Evolutionary conservation across 2,888 invertebrate genomes (phyloP).

Genomic region (Hypomecis atomaria): DNA sequence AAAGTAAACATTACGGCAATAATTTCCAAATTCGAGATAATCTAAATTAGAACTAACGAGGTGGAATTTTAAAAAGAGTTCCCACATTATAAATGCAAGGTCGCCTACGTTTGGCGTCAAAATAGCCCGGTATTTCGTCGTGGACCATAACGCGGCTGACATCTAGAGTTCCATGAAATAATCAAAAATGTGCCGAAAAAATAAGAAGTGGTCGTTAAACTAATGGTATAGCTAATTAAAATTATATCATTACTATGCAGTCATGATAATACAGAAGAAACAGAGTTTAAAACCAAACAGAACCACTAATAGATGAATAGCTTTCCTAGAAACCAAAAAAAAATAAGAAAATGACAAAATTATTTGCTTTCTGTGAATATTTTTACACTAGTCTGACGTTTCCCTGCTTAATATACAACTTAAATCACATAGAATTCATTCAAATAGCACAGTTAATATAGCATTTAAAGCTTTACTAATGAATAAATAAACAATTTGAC

Average conservation of each 20-base stretch:
- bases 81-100: constrained; percentile 76
- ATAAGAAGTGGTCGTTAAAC: too few relatives aligned
- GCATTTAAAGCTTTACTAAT: constrained; percentile 12
- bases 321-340: too few relatives aligned
- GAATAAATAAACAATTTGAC: constrained; percentile 25
- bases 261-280: too few relatives aligned
- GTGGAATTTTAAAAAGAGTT: constrained; percentile 62
- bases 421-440: constrained; percentile 9
- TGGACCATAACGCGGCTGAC: constrained; percentile 24
- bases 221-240: too few relatives aligned
- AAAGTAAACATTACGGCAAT: constrained; percentile 58
- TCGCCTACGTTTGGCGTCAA: constrained; percentile 43
- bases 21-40: constrained; percentile 63
- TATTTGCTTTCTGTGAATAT: too few relatives aligned
- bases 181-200: constrained; percentile 17
- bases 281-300: background rate
- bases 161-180: constrained; percentile 19
- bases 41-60: constrained; percentile 66
- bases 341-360: too few relatives aligned
- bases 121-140: constrained; percentile 43
- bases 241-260: too few relatives aligned
- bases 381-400: too few relatives aligned
- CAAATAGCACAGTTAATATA: constrained; percentile 10
- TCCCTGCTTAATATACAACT: too few relatives aligned
- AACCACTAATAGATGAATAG: background rate